Conservation (phyloP, 2,797 vertebrate species). For the Antennarius maculatus region DNA sequence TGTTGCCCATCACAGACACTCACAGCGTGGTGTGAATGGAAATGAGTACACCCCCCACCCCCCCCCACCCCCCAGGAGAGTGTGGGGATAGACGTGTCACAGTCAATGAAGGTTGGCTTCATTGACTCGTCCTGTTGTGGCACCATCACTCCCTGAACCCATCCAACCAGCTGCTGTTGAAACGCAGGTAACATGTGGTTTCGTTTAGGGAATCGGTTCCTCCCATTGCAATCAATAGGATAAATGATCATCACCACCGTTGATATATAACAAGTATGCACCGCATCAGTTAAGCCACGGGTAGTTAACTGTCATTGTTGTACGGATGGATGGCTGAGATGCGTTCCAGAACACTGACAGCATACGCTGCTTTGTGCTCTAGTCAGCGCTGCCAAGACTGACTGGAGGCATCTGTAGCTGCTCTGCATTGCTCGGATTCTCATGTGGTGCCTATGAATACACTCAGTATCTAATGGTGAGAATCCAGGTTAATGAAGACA, state of each 20-base stretch:
- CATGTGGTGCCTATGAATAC: conserved; percentile 73
- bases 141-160: conserved; percentile 48
- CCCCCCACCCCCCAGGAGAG: conserved; percentile 50
- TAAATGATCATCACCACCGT: conserved; percentile 58
- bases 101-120: conserved; percentile 59
- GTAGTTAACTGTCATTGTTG: conserved; percentile 77
- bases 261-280: conserved; percentile 67
- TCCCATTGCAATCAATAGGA: conserved; percentile 34
- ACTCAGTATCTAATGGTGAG: conserved; percentile 58
- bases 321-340: conserved; percentile 69
- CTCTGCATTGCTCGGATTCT: conserved; percentile 72
- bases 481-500: conserved; percentile 75
- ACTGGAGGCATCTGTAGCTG: conserved; percentile 74
- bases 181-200: conserved; percentile 66
- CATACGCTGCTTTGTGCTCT: conserved; percentile 74
- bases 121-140: conserved; percentile 44
- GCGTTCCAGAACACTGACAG: conserved; percentile 71
- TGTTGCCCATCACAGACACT: conserved; percentile 47
- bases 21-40: conserved; percentile 66
- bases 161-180: conserved; percentile 66
- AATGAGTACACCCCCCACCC: conserved; percentile 60
- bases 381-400: conserved; percentile 71
- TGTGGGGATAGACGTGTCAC: conserved; percentile 68
- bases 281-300: conserved; percentile 62
- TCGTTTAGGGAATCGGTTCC: conserved; percentile 42